Evolutionary conservation across 2,888 invertebrate genomes (phyloP), one percentile per base, ranked within the genome.

Genomic region (Aleiodes testaceus): DNA sequence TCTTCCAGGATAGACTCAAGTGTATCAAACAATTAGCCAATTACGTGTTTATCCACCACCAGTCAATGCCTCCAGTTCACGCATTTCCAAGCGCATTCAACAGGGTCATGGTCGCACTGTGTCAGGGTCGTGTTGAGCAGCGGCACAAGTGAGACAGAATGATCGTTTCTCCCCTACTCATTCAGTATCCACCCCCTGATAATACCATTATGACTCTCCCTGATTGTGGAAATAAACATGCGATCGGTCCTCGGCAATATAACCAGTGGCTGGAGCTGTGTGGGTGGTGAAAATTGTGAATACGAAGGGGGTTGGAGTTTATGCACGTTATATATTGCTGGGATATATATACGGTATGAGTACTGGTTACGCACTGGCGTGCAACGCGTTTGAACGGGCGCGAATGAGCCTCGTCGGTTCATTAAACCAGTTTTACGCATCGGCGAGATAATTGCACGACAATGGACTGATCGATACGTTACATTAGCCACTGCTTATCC

Each of bases 201-300:
- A 85, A 85, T 84, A 82, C 82, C 80, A 84, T 85, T 86, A 85
- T 84, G 81, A 84, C 80, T 82, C 81, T 66, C 81, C 79, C 80
- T 82, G 81, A 85, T 84, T 84, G 82, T 83, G 81, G 82, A 85
- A 84, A 84, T 85, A 85, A 85, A 85, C 83, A 85, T 78, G 75
- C 73, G 74, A 75, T 76, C 74, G 74, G 70, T 65, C 49, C 47
- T 59, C 30, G 59, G 18, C 9, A 36, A 36, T 36, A 55, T 55
- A 42, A 9, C 18, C 59, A 36, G 36, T 11, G 36, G 9, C 36
- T 7, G 36, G 36, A 59, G 36, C 68, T 55, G 65, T 61, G 71
- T 18, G 70, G 69, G 71, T 72, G 69, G 73, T 71, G 69, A 55
- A 26, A 72, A 59, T 59, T 59, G 59, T 59, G 30, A 59, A 59